phyloP scores from a whole-genome alignment of 2,888 invertebrate species.

The Neoascia interrupta region DNA sequence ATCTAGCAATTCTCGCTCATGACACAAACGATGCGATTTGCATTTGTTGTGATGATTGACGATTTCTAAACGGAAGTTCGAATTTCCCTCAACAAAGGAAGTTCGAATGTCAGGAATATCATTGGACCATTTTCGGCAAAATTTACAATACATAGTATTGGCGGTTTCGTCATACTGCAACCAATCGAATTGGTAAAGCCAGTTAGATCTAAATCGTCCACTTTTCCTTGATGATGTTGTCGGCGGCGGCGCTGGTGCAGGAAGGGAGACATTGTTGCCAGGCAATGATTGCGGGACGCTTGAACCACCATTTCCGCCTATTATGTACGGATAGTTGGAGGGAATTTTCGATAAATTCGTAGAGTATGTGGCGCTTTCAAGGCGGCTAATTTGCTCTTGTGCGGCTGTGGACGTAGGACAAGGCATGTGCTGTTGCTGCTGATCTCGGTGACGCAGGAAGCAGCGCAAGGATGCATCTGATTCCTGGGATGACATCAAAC shows the following conservation, averaged over 20 bases:
- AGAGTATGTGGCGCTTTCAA: conserved; percentile 70
- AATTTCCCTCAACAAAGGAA: conserved; percentile 89
- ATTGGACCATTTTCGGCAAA: conserved; percentile 87
- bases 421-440: conserved; percentile 40
- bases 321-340: conserved; percentile 77
- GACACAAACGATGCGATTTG: conserved; percentile 87
- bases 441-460: conserved; percentile 43
- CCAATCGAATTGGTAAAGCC: conserved; percentile 87
- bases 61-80: conserved; percentile 88
- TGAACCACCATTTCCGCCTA: not conserved
- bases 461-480: conserved; percentile 47
- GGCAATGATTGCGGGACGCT: conserved; percentile 44
- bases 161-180: conserved; percentile 85
- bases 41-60: conserved; percentile 90
- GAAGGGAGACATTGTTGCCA: conserved; percentile 72
- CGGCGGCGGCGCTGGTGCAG: conserved; percentile 79
- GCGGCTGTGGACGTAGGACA: conserved; percentile 39
- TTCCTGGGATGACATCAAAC: conserved; percentile 46
- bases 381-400: conserved; percentile 46
- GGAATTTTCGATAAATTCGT: conserved; percentile 77
- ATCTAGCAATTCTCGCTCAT: conserved; percentile 80
- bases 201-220: conserved; percentile 85
- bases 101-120: conserved; percentile 86
- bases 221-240: conserved; percentile 81
- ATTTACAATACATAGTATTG: conserved; percentile 87